Evolutionary conservation across 2,113 vertebrate genomes (phyloP).

Genomic region (Oryzias melastigma): DNA sequence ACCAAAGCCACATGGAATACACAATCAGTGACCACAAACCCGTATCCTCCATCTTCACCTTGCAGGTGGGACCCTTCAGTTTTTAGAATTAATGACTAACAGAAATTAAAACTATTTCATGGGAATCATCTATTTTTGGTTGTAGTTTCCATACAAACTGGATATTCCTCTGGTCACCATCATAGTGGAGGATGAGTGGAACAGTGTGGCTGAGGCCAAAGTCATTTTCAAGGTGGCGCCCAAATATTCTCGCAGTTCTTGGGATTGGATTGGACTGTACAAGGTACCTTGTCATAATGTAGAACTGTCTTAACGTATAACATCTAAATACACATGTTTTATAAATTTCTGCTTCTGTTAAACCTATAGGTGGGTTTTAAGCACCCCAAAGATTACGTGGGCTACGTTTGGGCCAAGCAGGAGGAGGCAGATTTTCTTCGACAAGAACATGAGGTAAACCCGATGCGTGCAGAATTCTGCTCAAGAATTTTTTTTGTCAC

Average conservation of each 20-base stretch:
- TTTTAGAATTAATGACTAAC: too few relatives aligned
- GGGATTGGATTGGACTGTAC: constrained; percentile 99
- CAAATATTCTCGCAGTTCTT: constrained; percentile 88
- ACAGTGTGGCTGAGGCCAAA: constrained; percentile 83
- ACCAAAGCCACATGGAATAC: constrained; percentile 95
- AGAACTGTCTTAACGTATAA: not conserved
- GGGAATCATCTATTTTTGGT: not conserved
- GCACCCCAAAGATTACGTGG: constrained; percentile 94
- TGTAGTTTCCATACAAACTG: constrained; percentile 89
- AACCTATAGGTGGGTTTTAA: constrained; percentile 90
- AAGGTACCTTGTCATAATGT: constrained; percentile 75
- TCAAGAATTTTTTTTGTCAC: constrained; percentile 8
- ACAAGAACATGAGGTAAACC: constrained; percentile 78
- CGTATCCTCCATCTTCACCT: constrained; percentile 89
- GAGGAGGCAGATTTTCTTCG: constrained; percentile 84
- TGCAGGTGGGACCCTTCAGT: constrained; percentile 80
- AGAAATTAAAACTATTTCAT: too few relatives aligned
- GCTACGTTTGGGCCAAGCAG: constrained; percentile 92
- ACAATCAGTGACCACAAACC: constrained; percentile 95
- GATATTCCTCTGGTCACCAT: constrained; percentile 85
- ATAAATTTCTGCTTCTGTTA: not conserved
- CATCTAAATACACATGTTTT: not conserved
- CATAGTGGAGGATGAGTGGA: constrained; percentile 92
- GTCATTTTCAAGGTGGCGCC: constrained; percentile 81
- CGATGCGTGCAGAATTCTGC: not conserved